Conservation (phyloP, 2,888 invertebrate genomes). For the Caenorhabditis becei region DNA sequence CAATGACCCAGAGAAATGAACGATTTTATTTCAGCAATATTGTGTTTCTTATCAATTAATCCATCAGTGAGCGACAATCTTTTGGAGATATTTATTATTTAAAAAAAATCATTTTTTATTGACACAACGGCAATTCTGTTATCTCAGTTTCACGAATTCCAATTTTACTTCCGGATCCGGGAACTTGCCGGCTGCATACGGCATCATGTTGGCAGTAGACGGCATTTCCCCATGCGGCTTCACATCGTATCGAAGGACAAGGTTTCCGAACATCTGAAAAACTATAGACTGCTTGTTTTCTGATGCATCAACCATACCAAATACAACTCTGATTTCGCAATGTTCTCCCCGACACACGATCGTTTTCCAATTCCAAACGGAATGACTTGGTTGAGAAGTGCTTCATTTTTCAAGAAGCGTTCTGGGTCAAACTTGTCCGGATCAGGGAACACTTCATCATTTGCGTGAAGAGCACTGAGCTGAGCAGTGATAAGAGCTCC, state of each 20-base stretch:
- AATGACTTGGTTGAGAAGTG: conserved; percentile 45
- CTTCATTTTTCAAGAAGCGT: conserved; percentile 50
- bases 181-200: conserved; percentile 27
- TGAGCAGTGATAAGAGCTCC: conserved; percentile 62
- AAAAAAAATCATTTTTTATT: too few species aligned
- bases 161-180: conserved; percentile 31
- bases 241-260: conserved; percentile 45
- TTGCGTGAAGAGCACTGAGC: conserved; percentile 54
- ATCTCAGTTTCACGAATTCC: conserved; percentile 21
- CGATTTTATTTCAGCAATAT: too few species aligned
- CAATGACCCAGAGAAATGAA: too few species aligned
- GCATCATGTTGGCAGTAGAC: conserved; percentile 19
- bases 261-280: conserved; percentile 58
- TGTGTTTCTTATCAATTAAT: too few species aligned
- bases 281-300: too few species aligned
- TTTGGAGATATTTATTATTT: too few species aligned
- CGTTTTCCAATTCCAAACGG: conserved; percentile 67
- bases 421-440: conserved; percentile 52
- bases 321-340: conserved; percentile 64
- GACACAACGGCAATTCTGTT: too few species aligned
- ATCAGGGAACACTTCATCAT: conserved; percentile 44
- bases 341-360: conserved; percentile 61
- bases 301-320: conserved; percentile 53
- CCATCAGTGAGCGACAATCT: too few species aligned
- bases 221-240: conserved; percentile 32